Evolutionary conservation across 2,797 vertebrate species (phyloP).

Genomic region (Acrossocheilus fasciatus): DNA sequence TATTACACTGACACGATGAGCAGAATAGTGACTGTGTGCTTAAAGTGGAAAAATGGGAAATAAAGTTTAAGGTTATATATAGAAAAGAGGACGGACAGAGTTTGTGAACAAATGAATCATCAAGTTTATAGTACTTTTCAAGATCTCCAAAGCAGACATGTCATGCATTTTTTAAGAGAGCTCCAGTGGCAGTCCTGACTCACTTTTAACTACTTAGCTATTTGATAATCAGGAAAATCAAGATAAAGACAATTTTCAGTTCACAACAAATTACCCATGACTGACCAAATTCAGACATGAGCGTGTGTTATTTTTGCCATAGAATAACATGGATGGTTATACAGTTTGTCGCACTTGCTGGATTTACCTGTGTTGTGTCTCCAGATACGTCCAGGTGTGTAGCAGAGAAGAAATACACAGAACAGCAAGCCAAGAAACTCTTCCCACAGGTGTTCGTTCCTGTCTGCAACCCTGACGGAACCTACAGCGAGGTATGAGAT

Average conservation of each 20-base stretch:
- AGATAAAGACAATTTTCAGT: neutral
- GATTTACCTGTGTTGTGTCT: constrained; percentile 21
- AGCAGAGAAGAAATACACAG: constrained; percentile 96
- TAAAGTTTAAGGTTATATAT: constrained; percentile 29
- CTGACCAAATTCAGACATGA: neutral
- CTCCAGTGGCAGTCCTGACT: neutral
- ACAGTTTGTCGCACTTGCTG: neutral
- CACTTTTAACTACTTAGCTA: neutral
- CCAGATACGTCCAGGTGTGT: constrained; percentile 96
- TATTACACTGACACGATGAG: constrained; percentile 44
- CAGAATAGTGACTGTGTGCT: constrained; percentile 36
- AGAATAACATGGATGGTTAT: neutral
- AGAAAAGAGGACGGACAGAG: constrained; percentile 6
- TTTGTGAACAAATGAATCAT: constrained; percentile 40
- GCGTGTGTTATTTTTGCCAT: neutral
- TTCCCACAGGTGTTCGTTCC: constrained; percentile 96
- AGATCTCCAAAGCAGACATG: neutral
- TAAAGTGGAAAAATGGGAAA: constrained; percentile 41
- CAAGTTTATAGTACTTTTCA: constrained; percentile 17
- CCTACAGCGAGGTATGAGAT: constrained; percentile 91
- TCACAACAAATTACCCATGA: neutral
- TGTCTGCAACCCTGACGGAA: constrained; percentile 94
- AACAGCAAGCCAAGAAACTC: constrained; percentile 96
- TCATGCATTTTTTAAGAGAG: neutral
- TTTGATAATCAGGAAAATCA: neutral